These are phyloP conservation scores for Cephalopachus bancanus DNA, from an alignment of 2,797 vertebrate species.

Conservation along the genomic window DNA sequence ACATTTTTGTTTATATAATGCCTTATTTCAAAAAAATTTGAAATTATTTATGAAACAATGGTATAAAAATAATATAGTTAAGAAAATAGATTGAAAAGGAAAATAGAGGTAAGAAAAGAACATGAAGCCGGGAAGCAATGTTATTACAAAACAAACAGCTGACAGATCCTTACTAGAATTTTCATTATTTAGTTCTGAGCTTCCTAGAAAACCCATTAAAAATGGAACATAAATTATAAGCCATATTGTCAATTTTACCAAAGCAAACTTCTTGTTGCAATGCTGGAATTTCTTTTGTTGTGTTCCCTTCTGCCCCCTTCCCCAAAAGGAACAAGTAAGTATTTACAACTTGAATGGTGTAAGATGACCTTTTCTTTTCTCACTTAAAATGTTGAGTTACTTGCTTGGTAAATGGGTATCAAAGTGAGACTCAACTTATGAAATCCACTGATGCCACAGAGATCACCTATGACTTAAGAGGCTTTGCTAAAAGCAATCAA, in stretches of 20 bases:
- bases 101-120: neutral
- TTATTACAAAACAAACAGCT: neutral
- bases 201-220: constrained; percentile 3
- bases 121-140: neutral
- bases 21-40: neutral
- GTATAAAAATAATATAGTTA: constrained; percentile 22
- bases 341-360: neutral
- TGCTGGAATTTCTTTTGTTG: neutral
- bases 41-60: constrained; percentile 29
- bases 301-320: neutral
- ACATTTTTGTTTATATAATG: neutral
- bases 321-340: neutral
- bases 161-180: neutral
- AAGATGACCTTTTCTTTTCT: neutral
- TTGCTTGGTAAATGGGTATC: neutral
- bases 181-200: constrained; percentile 17
- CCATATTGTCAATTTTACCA: constrained; percentile 4
- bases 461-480: neutral
- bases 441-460: neutral
- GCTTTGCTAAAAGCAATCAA: constrained; percentile 8
- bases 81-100: constrained; percentile 2
- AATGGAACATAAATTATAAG: neutral
- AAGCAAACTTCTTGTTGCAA: neutral
- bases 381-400: constrained; percentile 19
- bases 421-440: neutral